Evolutionary conservation across 2,797 vertebrate species (phyloP), one percentile per base, ranked within the genome.

Genomic region (Aratinga solstitialis): DNA sequence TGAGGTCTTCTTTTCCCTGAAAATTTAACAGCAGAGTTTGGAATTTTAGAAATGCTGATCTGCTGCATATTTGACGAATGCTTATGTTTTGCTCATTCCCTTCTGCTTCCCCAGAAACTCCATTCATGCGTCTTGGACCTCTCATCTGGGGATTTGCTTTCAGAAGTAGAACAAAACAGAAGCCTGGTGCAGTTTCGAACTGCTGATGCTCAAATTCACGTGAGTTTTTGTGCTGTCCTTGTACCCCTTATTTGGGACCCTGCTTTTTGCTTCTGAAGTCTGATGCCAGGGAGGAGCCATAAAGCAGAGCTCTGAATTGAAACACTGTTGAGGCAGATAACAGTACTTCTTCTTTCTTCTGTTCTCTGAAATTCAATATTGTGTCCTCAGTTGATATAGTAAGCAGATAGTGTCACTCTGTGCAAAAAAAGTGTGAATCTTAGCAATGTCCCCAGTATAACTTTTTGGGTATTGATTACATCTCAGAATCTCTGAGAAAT

Each of bases 91-190:
- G 56, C 68, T 96, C 89, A 58, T 95, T 94, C 87, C 50, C 30
- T 95, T 96, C 68, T 95, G 82, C 56, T 54, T 79, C 82, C 47
- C 74, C 97, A 99, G 99, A 99, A 99, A 97, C 98, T 99, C 94
- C 98, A 99, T 94, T 99, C 98, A 14, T 97, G 97, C 93, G 98
- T 99, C 98, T 96, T 98, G 97, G 98, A 98, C 97, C 98, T 99
- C 95, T 99, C 98, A 22, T 98, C 98, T 18, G 98, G 98, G 54
- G 98, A 99, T 96, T 94, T 99, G 94, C 98, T 98, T 24, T 96
- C 98, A 93, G 98, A 99, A 89, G 97, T 97, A 3, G 98, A 98
- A 89, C 94, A 96, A 42, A 98, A 97, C 97, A 98, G 97, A 85
- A 97, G 97, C 91, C 96, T 98, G 95, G 90, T 97, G 47, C 98